Conservation (phyloP, 2,888 invertebrate species). For the Tachina fera region DNA sequence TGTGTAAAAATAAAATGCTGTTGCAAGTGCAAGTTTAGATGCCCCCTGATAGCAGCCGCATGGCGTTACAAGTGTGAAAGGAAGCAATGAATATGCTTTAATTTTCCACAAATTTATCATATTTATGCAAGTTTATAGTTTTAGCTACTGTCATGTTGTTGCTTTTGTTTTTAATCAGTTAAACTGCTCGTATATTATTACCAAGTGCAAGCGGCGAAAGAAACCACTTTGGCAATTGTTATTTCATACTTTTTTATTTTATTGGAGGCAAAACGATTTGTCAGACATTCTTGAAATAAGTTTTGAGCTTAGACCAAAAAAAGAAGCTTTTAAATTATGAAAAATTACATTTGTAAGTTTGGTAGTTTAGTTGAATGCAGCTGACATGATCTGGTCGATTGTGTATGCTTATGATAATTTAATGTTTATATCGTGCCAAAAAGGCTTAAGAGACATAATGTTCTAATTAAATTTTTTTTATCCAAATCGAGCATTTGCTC, state of each 20-base stretch:
- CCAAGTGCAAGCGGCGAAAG: slow-evolving; percentile 14
- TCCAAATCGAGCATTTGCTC: no score
- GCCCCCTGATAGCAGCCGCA: slow-evolving; percentile 37
- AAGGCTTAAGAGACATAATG: no score
- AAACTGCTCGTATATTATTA: slow-evolving; percentile 29
- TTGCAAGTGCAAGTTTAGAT: slow-evolving; percentile 38
- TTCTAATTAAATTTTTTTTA: no score
- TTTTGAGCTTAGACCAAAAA: slow-evolving; percentile 2
- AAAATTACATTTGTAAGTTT: neutral
- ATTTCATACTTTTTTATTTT: slow-evolving; percentile 8
- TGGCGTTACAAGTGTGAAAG: slow-evolving; percentile 29
- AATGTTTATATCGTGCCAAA: no score
- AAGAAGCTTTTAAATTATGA: neutral
- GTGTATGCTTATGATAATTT: no score
- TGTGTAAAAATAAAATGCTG: slow-evolving; percentile 29
- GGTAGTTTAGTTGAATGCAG: neutral
- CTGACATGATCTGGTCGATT: no score
- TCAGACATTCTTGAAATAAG: slow-evolving; percentile 3
- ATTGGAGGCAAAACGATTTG: neutral
- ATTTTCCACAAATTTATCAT: slow-evolving; percentile 49
- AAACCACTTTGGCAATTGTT: neutral
- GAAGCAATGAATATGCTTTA: slow-evolving; percentile 40
- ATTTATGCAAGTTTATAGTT: slow-evolving; percentile 34
- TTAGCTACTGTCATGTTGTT: slow-evolving; percentile 21
- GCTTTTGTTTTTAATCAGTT: slow-evolving; percentile 18